These are phyloP conservation scores for Listronotus bonariensis DNA, from an alignment of 1,140 invertebrate genomes.

Conservation along the genomic window DNA sequence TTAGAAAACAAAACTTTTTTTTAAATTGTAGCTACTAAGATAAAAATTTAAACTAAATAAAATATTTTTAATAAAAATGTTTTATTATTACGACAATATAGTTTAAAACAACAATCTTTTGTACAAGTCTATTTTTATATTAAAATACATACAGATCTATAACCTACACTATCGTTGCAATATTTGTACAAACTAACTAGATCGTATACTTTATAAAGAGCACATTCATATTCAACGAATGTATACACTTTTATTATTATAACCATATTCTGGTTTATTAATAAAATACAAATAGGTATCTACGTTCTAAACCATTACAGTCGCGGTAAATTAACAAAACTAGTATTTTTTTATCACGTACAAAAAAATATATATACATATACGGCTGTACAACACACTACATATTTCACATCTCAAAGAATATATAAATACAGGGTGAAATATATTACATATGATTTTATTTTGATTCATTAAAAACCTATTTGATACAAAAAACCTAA, in stretches of 20 bases:
- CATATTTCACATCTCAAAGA: too few relatives aligned
- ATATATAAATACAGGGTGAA: too few relatives aligned
- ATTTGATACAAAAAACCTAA: too few relatives aligned
- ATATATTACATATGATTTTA: too few relatives aligned
- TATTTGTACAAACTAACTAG: slow-evolving; percentile 32
- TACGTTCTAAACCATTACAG: too few relatives aligned
- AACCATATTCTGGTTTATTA: slow-evolving; percentile 22
- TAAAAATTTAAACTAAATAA: not conserved
- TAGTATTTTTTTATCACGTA: too few relatives aligned
- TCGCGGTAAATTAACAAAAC: too few relatives aligned
- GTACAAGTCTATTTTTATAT: slow-evolving; percentile 16
- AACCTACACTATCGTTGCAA: slow-evolving; percentile 16
- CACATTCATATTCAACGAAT: slow-evolving; percentile 32
- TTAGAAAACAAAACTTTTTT: too few relatives aligned
- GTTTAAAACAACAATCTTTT: slow-evolving; percentile 20
- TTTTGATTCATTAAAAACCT: too few relatives aligned
- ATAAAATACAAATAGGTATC: slow-evolving; percentile 6
- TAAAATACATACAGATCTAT: not conserved
- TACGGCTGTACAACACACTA: too few relatives aligned
- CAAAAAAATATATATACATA: too few relatives aligned
- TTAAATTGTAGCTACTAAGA: too few relatives aligned
- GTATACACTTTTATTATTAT: slow-evolving; percentile 19
- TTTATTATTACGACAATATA: not conserved
- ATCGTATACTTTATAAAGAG: slow-evolving; percentile 36
- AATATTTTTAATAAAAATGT: not conserved